Evolutionary conservation across 2,888 invertebrate genomes (phyloP), one percentile per base, ranked within the genome.

Genomic region (Cynaeus angustus): DNA sequence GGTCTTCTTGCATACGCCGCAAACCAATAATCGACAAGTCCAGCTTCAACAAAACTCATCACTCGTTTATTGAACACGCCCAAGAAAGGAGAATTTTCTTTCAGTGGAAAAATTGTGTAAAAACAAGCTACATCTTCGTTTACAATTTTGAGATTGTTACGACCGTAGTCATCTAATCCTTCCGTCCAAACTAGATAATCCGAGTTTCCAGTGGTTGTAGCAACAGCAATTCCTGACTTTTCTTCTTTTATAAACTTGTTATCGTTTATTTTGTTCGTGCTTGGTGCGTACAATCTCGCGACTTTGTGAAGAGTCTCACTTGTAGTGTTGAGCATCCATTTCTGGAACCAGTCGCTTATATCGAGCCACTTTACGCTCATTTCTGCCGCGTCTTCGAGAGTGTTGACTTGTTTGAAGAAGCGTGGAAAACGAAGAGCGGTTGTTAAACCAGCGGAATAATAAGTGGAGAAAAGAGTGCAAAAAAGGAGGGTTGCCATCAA

Each of bases 401-500:
- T 61, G 10, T 75, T 71, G 3, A 76, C 71, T 26, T 72, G 37
- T 48, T 66, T 70, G 6, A 70, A 68, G 58, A 69, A 77, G 61
- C 73, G 66, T 5, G 76, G 77, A 66, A 73, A 73, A 33, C 71
- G 72, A 6, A 76, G 46, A 14, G 68, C 65, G 10, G 69, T 75
- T 6, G 77, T 74, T 30, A 77, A 58, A 4, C 74, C 76, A 1
- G 78, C 77, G 14, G 72, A 72, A 30, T 77, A 78, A 43, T 72
- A 73, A 1, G 72, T 73, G 28, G 71, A 69, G 21, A 74, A 46
- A n/a, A 78, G 9, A 10, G 72, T 52, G 30, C 70, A 67, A 46
- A 72, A 72, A 21, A 70, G 43, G 9, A 68, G 62, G 46, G 72
- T 66, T 33, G 41, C 68, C 9, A 68, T 45, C 6, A 77, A 30